Conservation (phyloP, 2,888 invertebrate species). For the Macrosiphum euphorbiae region DNA sequence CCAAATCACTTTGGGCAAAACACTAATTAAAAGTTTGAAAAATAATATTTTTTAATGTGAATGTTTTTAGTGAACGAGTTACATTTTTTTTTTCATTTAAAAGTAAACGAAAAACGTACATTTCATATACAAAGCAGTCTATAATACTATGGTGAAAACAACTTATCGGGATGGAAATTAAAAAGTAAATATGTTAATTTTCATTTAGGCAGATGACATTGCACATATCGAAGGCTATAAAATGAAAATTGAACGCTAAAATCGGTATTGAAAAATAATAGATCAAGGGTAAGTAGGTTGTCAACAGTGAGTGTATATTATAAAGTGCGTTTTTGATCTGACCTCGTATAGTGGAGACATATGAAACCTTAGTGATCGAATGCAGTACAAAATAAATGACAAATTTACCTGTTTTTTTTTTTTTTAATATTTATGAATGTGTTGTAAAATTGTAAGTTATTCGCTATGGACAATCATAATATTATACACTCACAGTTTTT, state of each 20-base stretch:
- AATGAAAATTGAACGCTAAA: conserved; percentile 28
- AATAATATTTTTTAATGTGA: background rate
- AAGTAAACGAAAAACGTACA: background rate
- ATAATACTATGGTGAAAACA: background rate
- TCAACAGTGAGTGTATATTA: background rate
- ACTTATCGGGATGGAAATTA: background rate
- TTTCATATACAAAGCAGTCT: background rate
- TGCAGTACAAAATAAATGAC: background rate
- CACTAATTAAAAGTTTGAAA: background rate
- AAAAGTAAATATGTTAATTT: background rate
- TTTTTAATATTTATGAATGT: background rate
- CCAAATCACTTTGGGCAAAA: background rate
- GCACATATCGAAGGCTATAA: conserved; percentile 41
- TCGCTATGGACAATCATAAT: background rate
- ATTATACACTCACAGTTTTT: background rate
- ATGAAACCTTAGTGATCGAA: background rate
- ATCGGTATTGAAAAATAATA: conserved; percentile 23
- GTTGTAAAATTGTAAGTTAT: background rate
- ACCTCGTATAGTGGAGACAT: conserved; percentile 17
- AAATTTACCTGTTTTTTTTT: background rate
- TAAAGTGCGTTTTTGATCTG: conserved; percentile 8
- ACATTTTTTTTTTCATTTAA: background rate
- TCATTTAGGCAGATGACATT: conserved; percentile 40
- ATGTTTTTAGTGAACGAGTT: background rate
- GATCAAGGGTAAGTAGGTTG: conserved; percentile 46